A percentile compares a stretch with the other conserved stretches of the same genome.
phyloP scores from a whole-genome alignment of 2,113 vertebrate genomes.

The Nymphicus hollandicus region DNA sequence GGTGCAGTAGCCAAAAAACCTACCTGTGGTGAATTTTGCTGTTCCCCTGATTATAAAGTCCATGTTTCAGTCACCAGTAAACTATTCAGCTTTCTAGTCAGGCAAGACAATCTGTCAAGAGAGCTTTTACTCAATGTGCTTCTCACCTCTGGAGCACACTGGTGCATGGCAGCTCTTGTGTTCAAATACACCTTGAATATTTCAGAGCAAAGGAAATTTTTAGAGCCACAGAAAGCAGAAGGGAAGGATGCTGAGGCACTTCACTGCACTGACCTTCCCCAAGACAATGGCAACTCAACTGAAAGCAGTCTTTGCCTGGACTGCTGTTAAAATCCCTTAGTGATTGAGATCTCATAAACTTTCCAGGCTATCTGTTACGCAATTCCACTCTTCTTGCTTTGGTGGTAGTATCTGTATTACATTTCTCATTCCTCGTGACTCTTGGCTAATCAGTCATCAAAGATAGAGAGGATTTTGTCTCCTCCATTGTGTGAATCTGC shows the following conservation, averaged over 20 bases:
- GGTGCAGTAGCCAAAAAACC: neutral
- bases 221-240: neutral
- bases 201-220: neutral
- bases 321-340: neutral
- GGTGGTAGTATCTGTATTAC: neutral
- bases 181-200: neutral
- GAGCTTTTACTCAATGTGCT: rapidly evolving
- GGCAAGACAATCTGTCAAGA: neutral
- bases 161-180: neutral
- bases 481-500: neutral
- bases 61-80: neutral
- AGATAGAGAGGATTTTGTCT: neutral
- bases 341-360: slow-evolving; percentile 15
- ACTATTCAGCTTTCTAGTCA: neutral
- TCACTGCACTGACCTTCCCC: neutral
- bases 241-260: neutral
- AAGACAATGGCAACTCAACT: neutral
- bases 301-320: neutral
- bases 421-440: neutral
- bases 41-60: neutral
- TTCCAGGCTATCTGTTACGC: slow-evolving; percentile 7
- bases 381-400: neutral
- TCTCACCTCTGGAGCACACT: neutral
- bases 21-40: neutral
- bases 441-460: neutral